These are phyloP conservation scores for Sminthurinus signatus DNA, from an alignment of 1,140 invertebrate species.

Conservation along the genomic window DNA sequence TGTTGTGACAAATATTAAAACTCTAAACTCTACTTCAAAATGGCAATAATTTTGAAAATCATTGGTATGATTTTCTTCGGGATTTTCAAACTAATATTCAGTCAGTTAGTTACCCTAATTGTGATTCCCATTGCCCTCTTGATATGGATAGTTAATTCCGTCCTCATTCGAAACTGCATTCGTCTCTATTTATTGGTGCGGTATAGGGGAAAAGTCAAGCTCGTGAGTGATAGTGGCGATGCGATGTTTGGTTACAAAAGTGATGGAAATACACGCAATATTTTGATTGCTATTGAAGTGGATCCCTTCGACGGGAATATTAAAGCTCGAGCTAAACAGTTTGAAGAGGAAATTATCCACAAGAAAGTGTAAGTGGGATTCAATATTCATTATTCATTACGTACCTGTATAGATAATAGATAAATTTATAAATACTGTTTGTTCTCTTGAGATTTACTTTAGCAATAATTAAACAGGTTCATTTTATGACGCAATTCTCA, in stretches of 20 bases:
- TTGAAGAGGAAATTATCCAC: not conserved
- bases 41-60: not conserved
- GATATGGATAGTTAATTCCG: not conserved
- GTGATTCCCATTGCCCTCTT: not conserved
- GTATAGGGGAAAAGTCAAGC: not conserved
- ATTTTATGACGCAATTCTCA: too few species aligned
- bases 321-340: not conserved
- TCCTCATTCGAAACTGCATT: not conserved
- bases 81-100: not conserved
- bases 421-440: not conserved
- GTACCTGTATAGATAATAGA: not conserved
- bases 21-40: not conserved
- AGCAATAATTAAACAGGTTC: too few species aligned
- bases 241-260: slow-evolving; percentile 9
- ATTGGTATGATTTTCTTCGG: not conserved
- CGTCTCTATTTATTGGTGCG: not conserved
- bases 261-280: slow-evolving; percentile 3
- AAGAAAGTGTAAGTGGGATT: not conserved
- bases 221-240: slow-evolving; percentile 4
- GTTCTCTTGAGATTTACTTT: too few species aligned
- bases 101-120: not conserved
- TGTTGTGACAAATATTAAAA: too few species aligned
- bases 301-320: not conserved
- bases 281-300: slow-evolving; percentile 2
- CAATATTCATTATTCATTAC: not conserved